These are phyloP conservation scores for Ceuthmochares aereus DNA, from an alignment of 2,113 vertebrate genomes.

Conservation along the genomic window DNA sequence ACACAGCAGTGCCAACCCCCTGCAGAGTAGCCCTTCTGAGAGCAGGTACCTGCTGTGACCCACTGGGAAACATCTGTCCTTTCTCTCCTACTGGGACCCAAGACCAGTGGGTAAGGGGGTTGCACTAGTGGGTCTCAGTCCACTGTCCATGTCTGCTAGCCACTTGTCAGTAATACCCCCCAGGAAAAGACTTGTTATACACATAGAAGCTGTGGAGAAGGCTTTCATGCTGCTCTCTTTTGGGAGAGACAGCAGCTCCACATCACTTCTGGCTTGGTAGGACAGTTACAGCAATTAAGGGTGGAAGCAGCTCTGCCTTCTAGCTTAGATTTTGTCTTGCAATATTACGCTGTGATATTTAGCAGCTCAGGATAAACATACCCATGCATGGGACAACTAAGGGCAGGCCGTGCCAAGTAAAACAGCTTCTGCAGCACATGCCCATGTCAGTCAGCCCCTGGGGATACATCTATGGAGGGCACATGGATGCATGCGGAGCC, in stretches of 20 bases:
- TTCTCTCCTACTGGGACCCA: neutral
- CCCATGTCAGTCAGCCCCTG: neutral
- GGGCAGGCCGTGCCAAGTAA: neutral
- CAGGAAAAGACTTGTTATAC: neutral
- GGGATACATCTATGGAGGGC: neutral
- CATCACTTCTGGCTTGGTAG: neutral
- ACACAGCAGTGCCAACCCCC: neutral
- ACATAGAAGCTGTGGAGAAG: neutral
- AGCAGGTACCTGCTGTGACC: neutral
- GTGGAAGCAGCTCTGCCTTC: neutral
- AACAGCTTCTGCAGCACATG: neutral
- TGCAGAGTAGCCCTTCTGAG: neutral
- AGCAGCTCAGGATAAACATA: neutral
- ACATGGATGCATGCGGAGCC: rapidly evolving
- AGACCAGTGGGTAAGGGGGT: neutral
- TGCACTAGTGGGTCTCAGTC: neutral
- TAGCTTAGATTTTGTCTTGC: neutral
- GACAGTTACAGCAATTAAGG: neutral
- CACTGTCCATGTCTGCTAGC: neutral
- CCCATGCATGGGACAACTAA: neutral
- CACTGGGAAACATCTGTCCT: neutral
- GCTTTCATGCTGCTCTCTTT: neutral
- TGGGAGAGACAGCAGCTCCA: neutral
- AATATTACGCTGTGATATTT: rapidly evolving
- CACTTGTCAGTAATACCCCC: neutral